Conservation (phyloP, 2,888 invertebrate species). For the Acrobasis consociella region DNA sequence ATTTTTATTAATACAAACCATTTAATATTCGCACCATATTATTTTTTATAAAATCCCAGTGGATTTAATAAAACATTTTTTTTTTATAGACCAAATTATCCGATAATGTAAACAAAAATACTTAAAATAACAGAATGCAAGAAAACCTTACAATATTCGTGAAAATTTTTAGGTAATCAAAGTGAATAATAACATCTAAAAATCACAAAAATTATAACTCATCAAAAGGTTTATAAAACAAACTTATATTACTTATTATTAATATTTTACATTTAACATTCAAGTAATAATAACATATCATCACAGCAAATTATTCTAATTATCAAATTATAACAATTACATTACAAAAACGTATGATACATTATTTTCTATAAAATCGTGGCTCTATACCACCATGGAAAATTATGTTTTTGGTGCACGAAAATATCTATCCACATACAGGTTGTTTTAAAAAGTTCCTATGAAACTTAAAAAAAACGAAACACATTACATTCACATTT, state of each 20-base stretch:
- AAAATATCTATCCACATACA: too few relatives aligned
- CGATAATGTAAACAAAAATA: neutral
- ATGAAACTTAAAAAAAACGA: too few relatives aligned
- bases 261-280: conserved; percentile 2
- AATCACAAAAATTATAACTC: neutral
- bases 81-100: too few relatives aligned
- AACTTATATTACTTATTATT: neutral
- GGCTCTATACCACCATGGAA: neutral
- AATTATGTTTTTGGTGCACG: neutral
- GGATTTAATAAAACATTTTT: too few relatives aligned
- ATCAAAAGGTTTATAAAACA: conserved; percentile 13
- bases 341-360: neutral
- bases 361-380: neutral
- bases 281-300: conserved; percentile 2
- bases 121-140: neutral
- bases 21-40: neutral
- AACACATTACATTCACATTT: too few relatives aligned
- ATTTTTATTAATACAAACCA: neutral
- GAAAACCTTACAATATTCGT: neutral
- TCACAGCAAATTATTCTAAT: conserved; percentile 2
- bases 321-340: neutral
- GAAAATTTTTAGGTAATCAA: neutral
- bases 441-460: too few relatives aligned
- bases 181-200: conserved; percentile 6
- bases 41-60: neutral